Conservation (phyloP, 2,797 vertebrate species). For the Siniperca obscura region DNA sequence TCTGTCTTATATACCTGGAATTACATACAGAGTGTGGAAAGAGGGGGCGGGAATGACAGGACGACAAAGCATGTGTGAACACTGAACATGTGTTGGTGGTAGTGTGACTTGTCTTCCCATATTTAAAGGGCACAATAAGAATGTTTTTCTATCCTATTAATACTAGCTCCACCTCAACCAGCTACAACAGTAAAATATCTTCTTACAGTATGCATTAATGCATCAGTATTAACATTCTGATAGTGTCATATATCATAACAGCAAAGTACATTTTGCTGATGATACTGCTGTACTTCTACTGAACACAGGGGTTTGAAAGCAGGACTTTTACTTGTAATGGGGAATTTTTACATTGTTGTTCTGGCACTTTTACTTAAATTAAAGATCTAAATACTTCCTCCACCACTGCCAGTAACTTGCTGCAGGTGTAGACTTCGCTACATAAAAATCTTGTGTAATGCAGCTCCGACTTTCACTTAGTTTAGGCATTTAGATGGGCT, state of each 20-base stretch:
- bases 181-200: background rate
- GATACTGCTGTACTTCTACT: background rate
- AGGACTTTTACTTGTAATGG: too few species aligned
- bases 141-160: too few species aligned
- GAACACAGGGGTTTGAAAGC: too few species aligned
- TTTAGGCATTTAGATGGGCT: slow-evolving; percentile 14
- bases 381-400: background rate
- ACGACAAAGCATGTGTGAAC: slow-evolving; percentile 9
- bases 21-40: slow-evolving; percentile 11
- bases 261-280: background rate
- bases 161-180: background rate
- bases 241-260: background rate
- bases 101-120: background rate
- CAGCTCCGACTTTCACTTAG: slow-evolving; percentile 9
- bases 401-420: background rate
- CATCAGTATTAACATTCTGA: background rate
- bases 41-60: background rate
- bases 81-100: slow-evolving; percentile 2
- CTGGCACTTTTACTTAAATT: background rate
- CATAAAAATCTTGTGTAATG: slow-evolving; percentile 4
- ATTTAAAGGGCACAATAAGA: background rate
- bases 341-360: background rate
- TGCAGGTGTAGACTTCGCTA: background rate
- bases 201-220: background rate
- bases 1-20: slow-evolving; percentile 8